phyloP scores from a whole-genome alignment of 2,888 invertebrate species.

The Tryphoninae sp. region DNA sequence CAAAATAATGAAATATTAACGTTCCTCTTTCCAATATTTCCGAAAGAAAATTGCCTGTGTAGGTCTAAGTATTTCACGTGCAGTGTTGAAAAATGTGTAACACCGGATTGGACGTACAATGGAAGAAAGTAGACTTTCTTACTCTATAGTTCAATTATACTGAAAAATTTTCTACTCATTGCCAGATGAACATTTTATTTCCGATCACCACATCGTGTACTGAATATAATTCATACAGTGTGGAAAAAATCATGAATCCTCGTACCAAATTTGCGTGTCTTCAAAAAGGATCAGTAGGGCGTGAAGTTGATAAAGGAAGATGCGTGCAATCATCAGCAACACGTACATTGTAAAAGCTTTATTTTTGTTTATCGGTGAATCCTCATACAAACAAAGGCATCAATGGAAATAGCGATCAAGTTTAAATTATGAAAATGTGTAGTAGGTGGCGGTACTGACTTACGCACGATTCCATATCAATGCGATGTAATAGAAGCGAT shows the following conservation, averaged over 20 bases:
- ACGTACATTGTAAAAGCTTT: constrained; percentile 62
- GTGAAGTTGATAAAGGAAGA: background rate
- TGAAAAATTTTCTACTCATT: background rate
- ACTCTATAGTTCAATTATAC: background rate
- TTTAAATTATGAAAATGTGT: constrained; percentile 37
- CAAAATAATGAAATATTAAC: constrained; percentile 27
- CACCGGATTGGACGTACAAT: background rate
- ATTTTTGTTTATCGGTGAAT: constrained; percentile 59
- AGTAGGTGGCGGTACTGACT: constrained; percentile 36
- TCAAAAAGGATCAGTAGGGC: no score
- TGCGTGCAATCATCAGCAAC: background rate
- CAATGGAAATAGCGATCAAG: constrained; percentile 44
- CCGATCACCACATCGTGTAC: no score
- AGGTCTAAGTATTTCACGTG: background rate
- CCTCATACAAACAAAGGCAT: constrained; percentile 55
- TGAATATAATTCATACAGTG: no score
- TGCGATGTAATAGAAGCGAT: constrained; percentile 44
- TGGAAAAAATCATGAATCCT: no score
- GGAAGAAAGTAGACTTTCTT: background rate
- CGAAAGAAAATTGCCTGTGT: background rate
- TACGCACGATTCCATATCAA: constrained; percentile 10
- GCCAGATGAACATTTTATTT: background rate
- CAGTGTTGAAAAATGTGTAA: background rate
- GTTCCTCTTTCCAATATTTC: constrained; percentile 9
- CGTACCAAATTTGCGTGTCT: no score